Evolutionary conservation across 2,888 invertebrate genomes (phyloP).

Genomic region (Papilio protenor): DNA sequence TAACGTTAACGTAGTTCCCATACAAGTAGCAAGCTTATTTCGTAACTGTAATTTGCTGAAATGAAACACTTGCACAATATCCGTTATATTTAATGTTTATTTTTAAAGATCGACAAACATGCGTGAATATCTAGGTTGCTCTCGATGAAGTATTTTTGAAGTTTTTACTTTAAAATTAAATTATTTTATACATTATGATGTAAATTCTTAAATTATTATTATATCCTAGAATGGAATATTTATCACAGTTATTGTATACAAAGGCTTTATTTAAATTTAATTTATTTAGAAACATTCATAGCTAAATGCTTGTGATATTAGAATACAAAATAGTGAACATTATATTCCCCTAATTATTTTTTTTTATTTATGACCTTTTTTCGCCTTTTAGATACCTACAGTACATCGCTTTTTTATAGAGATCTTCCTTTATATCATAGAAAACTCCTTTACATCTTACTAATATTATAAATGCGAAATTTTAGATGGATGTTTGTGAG

Average conservation of each 20-base stretch:
- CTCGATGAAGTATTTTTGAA: neutral
- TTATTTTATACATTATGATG: neutral
- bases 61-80: conserved; percentile 34
- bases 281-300: neutral
- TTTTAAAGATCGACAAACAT: conserved; percentile 1
- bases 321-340: neutral
- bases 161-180: neutral
- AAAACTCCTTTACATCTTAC: too few relatives aligned
- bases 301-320: too few relatives aligned
- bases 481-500: too few relatives aligned
- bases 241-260: too few relatives aligned
- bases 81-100: conserved; percentile 5
- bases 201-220: too few relatives aligned
- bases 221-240: too few relatives aligned
- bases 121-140: conserved; percentile 14
- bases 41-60: conserved; percentile 35
- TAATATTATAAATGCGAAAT: too few relatives aligned
- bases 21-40: conserved; percentile 28
- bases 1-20: conserved; percentile 26
- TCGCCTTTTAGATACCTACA: too few relatives aligned
- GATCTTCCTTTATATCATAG: too few relatives aligned
- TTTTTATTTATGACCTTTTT: too few relatives aligned
- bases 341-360: neutral
- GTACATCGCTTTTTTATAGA: too few relatives aligned
- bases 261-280: too few relatives aligned